Evolutionary conservation across 2,113 vertebrate genomes (phyloP).

Genomic region (Aspidoscelis tigris): DNA sequence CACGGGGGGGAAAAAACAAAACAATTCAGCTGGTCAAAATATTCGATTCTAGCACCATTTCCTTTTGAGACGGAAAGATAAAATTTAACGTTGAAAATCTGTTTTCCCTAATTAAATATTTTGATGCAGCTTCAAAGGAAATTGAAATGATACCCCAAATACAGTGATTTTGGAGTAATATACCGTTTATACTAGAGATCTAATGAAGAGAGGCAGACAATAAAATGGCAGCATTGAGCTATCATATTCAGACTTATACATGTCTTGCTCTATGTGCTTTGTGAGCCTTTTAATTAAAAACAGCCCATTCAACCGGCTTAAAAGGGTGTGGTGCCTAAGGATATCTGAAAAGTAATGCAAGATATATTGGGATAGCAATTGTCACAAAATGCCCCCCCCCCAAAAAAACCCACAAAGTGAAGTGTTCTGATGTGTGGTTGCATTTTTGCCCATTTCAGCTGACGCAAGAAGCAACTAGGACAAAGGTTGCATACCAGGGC

Average conservation of each 20-base stretch:
- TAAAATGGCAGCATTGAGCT: neutral
- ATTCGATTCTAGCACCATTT: constrained; percentile 3
- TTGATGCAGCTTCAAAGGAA: neutral
- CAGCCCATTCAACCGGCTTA: neutral
- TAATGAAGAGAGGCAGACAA: neutral
- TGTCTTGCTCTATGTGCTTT: neutral
- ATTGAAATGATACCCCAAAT: neutral
- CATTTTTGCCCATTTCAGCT: neutral
- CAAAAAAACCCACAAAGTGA: neutral
- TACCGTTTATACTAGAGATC: neutral
- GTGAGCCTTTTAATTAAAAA: neutral
- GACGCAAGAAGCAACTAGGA: too few species aligned
- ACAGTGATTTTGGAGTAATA: neutral
- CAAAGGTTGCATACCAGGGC: too few species aligned
- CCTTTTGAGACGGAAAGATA: constrained; percentile 24
- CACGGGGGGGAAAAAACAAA: constrained; percentile 31
- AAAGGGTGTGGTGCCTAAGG: neutral
- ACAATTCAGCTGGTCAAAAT: constrained; percentile 46
- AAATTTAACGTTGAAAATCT: neutral
- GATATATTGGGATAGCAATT: neutral
- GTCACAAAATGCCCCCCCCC: neutral
- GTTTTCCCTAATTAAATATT: constrained; percentile 1
- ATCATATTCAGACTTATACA: neutral
- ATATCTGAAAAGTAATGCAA: neutral
- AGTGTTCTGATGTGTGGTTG: neutral